Evolutionary conservation across 2,797 vertebrate species (phyloP).

Genomic region (Betta splendens): DNA sequence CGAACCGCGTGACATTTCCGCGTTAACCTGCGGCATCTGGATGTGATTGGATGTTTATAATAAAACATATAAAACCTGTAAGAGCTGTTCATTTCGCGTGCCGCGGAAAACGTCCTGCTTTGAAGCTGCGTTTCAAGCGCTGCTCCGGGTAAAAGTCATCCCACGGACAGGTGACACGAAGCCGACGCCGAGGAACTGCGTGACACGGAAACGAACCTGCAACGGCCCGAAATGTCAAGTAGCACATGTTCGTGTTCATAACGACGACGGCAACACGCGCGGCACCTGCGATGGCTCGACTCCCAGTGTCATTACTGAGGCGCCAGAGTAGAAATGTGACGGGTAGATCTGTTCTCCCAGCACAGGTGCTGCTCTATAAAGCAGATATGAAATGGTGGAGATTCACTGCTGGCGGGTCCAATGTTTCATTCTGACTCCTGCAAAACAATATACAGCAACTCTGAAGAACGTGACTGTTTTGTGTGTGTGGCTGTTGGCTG

Average conservation of each 20-base stretch:
- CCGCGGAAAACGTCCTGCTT: conserved; percentile 1
- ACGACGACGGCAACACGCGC: too few species aligned
- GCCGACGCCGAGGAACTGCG: neutral
- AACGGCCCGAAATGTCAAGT: conserved; percentile 7
- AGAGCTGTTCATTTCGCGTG: conserved; percentile 22
- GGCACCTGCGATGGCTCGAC: neutral
- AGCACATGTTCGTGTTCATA: too few species aligned
- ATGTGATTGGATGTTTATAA: conserved; percentile 53
- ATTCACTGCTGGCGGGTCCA: too few species aligned
- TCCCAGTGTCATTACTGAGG: too few species aligned
- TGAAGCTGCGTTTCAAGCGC: neutral
- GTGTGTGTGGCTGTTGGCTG: too few species aligned
- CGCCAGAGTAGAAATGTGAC: too few species aligned
- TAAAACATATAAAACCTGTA: conserved; percentile 34
- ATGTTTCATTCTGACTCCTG: too few species aligned
- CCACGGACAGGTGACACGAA: neutral
- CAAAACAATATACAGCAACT: too few species aligned
- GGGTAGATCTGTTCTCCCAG: too few species aligned
- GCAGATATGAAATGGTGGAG: too few species aligned
- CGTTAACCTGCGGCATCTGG: conserved; percentile 47
- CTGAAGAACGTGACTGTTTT: too few species aligned
- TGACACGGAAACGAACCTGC: neutral
- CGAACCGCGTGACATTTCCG: conserved; percentile 55
- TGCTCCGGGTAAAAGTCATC: conserved; percentile 12
- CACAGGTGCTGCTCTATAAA: too few species aligned